Evolutionary conservation across 2,797 vertebrate species (phyloP), one percentile per base, ranked within the genome.

Genomic region (Danio tinwini): DNA sequence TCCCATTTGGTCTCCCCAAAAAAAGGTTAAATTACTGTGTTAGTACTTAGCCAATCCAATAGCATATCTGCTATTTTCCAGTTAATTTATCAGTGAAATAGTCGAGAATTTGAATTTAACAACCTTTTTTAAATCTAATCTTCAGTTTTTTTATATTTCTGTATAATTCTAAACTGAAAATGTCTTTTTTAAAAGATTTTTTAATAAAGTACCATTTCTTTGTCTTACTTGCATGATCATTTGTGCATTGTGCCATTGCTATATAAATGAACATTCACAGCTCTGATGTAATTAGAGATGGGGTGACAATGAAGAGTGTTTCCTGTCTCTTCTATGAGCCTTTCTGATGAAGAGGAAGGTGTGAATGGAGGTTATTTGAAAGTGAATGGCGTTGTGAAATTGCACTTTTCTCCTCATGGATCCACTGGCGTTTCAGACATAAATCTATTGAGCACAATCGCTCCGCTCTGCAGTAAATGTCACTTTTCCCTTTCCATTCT

Each of bases 361-460:
- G 73, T 76, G 82, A 80, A 80, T 72, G 77, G 67, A 83, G 74
- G 84, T 85, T 82, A 80, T 83, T 83, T 83, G 79, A 85, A 85
- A 82, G 75, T 81, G 75, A 85, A 80, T 81, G 62, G 21, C 79
- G 17, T 65, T 47, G 68, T 79, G 76, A 81, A 83, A 83, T 78
- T 73, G 42, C 40, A 55, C 65, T 71, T 85, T 75, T 65, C 65
- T 72, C 44, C 71, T 81, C 71, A 80, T 75, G 84, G 75, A 78
- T 83, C 59, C 14, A 53, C 39, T 58, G 74, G 69, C 63, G 79
- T 56, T 78, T 77, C 56, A 76, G 71, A 80, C 81, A 81, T 85
- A 85, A 85, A 85, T 85, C 81, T 78, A 55, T 82, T 78, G 58
- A 78, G 76, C 14, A 61, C 74, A 75, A 58, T 61, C 61, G 69